A percentile compares a stretch with the other conserved stretches of the same genome.
These are phyloP conservation scores for Salminus brasiliensis DNA, from an alignment of 2,113 vertebrate genomes.

Conservation along the genomic window DNA sequence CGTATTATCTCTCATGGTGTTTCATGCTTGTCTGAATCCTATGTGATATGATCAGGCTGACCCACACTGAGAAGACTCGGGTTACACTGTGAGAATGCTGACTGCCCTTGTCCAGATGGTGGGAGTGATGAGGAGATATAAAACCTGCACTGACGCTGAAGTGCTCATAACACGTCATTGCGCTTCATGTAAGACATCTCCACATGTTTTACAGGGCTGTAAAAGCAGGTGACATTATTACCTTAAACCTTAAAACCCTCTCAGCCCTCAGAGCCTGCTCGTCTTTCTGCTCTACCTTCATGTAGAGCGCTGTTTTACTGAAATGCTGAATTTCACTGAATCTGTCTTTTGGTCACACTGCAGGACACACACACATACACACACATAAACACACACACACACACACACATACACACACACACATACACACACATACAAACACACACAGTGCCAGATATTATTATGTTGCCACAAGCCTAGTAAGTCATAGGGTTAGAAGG, in stretches of 20 bases:
- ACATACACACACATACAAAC: too few relatives aligned
- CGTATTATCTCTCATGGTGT: not conserved
- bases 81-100: not conserved
- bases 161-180: not conserved
- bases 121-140: slow-evolving; percentile 5
- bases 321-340: not conserved
- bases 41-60: not conserved
- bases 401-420: too few relatives aligned
- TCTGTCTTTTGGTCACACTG: too few relatives aligned
- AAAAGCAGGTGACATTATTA: slow-evolving; percentile 38
- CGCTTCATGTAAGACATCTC: slow-evolving; percentile 6
- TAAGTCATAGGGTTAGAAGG: too few relatives aligned
- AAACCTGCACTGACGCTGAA: not conserved
- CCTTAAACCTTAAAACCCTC: too few relatives aligned
- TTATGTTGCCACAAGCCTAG: too few relatives aligned
- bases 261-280: not conserved
- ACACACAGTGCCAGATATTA: too few relatives aligned
- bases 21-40: not conserved
- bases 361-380: too few relatives aligned
- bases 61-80: not conserved
- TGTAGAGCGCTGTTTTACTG: not conserved
- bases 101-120: not conserved
- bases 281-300: not conserved
- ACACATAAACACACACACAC: too few relatives aligned
- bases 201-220: slow-evolving; percentile 36